A percentile compares a stretch with the other conserved stretches of the same genome.
Conservation (phyloP, 2,888 invertebrate species). For the Campopleginae sp. region DNA sequence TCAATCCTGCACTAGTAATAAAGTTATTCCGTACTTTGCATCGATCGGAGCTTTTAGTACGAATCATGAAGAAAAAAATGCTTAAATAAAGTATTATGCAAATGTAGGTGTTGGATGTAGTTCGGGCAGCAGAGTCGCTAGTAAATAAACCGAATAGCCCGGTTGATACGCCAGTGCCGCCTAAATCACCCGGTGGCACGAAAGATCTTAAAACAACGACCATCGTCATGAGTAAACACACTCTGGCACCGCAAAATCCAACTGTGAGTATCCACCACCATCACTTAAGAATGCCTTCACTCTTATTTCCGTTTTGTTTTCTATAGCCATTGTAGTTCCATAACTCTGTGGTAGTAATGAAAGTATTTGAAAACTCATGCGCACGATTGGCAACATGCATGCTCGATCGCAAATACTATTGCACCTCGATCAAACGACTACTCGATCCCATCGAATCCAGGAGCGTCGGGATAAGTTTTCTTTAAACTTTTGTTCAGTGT, state of each 20-base stretch:
- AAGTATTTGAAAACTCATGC: constrained; percentile 23
- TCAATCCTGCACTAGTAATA: not conserved
- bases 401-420: constrained; percentile 31
- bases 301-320: constrained; percentile 3
- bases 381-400: constrained; percentile 51
- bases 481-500: not conserved
- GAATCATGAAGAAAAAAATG: constrained; percentile 13
- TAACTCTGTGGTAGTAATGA: constrained; percentile 2
- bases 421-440: constrained; percentile 8
- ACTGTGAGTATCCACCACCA: constrained; percentile 85
- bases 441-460: not conserved
- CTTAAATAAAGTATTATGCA: constrained; percentile 60
- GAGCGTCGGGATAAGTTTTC: not conserved
- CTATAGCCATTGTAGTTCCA: not conserved
- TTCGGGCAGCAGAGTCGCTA: constrained; percentile 94
- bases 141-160: constrained; percentile 86
- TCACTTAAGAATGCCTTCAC: constrained; percentile 31
- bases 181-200: constrained; percentile 90
- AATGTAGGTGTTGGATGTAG: constrained; percentile 92
- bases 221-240: constrained; percentile 97
- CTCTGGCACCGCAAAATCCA: constrained; percentile 90
- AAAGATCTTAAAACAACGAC: constrained; percentile 94
- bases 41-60: constrained; percentile 17
- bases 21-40: not conserved
- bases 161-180: constrained; percentile 86